A percentile compares a stretch with the other conserved stretches of the same genome.
Conservation (phyloP, 2,113 vertebrate genomes). For the Pseudorectes ferrugineus region DNA sequence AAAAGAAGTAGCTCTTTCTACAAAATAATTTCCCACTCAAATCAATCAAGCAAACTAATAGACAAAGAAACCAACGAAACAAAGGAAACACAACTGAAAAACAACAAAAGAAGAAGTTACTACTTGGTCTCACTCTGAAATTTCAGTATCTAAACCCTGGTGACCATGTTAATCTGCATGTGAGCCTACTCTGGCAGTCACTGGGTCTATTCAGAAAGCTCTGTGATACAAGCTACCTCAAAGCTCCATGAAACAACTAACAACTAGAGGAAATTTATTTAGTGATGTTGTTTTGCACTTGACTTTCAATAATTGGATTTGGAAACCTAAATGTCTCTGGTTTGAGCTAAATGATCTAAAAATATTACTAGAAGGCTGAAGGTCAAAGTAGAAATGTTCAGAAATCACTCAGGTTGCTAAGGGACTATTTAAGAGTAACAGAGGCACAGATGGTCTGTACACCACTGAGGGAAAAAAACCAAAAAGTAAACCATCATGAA, state of each 20-base stretch:
- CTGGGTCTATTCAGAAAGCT: not conserved
- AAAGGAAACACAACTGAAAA: not conserved
- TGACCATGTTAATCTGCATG: not conserved
- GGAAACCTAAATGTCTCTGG: not conserved
- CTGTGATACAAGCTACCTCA: not conserved
- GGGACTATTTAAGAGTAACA: not conserved
- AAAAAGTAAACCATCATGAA: not conserved
- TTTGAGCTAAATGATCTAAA: not conserved
- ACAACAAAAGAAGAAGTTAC: not conserved
- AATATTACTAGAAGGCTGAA: not conserved
- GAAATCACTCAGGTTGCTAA: not conserved
- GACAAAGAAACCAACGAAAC: fast-evolving
- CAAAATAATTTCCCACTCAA: not conserved
- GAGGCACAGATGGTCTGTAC: not conserved
- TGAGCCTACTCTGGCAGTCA: fast-evolving
- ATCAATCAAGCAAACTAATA: not conserved
- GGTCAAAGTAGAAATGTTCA: not conserved
- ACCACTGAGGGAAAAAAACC: not conserved
- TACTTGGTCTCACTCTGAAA: not conserved
- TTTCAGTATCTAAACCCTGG: not conserved
- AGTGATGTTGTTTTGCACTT: not conserved
- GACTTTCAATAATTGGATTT: not conserved
- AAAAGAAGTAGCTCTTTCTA: not conserved
- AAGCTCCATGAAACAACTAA: not conserved
- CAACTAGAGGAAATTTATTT: not conserved